These are phyloP conservation scores for Pollenia amentaria DNA, from an alignment of 2,888 invertebrate genomes.

Conservation along the genomic window DNA sequence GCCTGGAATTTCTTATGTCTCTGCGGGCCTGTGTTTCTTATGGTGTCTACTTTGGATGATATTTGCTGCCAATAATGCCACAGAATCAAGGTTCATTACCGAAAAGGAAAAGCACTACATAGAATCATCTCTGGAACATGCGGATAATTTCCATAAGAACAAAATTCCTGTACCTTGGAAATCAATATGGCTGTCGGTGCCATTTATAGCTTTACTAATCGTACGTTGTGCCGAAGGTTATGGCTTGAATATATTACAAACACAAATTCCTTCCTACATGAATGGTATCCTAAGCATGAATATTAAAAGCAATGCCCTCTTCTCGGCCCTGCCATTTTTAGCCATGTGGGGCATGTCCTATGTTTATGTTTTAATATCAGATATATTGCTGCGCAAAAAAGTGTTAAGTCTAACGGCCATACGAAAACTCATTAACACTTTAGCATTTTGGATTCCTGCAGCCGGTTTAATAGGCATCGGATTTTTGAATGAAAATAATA, in stretches of 20 bases:
- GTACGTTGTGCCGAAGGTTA: conserved; percentile 88
- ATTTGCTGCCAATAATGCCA: conserved; percentile 87
- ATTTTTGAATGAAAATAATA: conserved; percentile 83
- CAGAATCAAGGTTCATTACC: conserved; percentile 86
- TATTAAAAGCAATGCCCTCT: conserved; percentile 85
- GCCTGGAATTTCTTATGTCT: conserved; percentile 88
- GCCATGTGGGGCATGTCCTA: conserved; percentile 84
- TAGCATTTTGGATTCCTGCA: conserved; percentile 85
- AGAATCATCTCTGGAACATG: conserved; percentile 84
- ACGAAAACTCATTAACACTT: conserved; percentile 80
- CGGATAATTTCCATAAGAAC: conserved; percentile 75
- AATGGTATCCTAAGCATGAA: conserved; percentile 87
- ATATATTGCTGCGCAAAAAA: conserved; percentile 83
- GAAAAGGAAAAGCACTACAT: conserved; percentile 87
- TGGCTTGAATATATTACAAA: conserved; percentile 89
- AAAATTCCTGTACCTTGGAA: conserved; percentile 87
- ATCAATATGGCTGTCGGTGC: conserved; percentile 87
- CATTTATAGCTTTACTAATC: conserved; percentile 86
- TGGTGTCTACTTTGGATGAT: conserved; percentile 86
- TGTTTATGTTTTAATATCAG: conserved; percentile 84
- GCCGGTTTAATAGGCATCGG: conserved; percentile 85
- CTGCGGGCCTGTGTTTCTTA: conserved; percentile 85
- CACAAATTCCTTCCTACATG: conserved; percentile 88
- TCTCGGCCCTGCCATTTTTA: conserved; percentile 85
- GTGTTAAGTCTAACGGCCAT: conserved; percentile 81